Evolutionary conservation across 2,113 vertebrate species (phyloP).

Genomic region (Neogobius melanostomus): DNA sequence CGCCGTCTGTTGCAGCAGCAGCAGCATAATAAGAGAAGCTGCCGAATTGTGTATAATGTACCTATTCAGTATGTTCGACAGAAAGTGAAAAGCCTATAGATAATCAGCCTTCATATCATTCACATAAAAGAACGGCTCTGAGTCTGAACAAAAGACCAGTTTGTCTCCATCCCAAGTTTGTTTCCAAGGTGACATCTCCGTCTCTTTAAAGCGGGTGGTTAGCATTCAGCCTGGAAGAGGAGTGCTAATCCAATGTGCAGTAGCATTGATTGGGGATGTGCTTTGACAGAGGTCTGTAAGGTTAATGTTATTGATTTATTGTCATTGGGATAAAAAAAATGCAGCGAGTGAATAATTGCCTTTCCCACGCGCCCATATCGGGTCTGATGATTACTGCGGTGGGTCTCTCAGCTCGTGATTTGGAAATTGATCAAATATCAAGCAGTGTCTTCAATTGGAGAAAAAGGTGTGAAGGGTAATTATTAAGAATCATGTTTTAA

Average conservation of each 20-base stretch:
- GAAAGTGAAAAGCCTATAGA: too few relatives aligned
- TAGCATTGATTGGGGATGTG: not conserved
- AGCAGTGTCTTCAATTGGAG: not conserved
- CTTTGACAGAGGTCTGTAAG: slow-evolving; percentile 4
- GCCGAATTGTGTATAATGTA: too few relatives aligned
- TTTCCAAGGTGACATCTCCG: not conserved
- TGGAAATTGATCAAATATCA: not conserved
- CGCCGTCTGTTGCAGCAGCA: too few relatives aligned
- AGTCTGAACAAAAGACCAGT: not conserved
- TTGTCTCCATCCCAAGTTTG: not conserved
- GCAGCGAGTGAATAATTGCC: not conserved
- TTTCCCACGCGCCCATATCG: not conserved
- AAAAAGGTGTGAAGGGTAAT: not conserved
- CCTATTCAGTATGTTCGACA: too few relatives aligned
- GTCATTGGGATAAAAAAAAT: not conserved
- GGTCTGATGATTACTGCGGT: not conserved
- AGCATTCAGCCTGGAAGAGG: not conserved
- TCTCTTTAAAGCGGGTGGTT: not conserved
- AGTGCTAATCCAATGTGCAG: not conserved
- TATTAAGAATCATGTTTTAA: too few relatives aligned
- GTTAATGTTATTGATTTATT: slow-evolving; percentile 4
- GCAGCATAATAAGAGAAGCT: too few relatives aligned
- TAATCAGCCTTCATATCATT: too few relatives aligned
- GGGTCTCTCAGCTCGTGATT: not conserved
- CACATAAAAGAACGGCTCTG: too few relatives aligned